Evolutionary conservation across 2,113 vertebrate genomes (phyloP).

Genomic region (Petroica traversi): DNA sequence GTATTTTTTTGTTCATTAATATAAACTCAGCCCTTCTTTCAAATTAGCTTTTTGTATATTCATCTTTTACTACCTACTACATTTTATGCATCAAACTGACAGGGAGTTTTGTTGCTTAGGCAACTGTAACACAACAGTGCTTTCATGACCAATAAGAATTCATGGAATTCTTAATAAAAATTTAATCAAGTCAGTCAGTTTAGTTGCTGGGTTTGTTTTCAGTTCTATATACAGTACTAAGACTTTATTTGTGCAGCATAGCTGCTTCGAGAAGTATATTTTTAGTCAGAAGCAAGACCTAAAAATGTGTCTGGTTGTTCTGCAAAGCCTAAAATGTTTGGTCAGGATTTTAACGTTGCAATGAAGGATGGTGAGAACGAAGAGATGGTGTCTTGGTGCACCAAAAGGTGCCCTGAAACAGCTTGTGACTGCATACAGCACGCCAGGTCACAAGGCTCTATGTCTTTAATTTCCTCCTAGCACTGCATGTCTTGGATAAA

Average conservation of each 20-base stretch:
- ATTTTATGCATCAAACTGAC: not conserved
- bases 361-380: not conserved
- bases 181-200: not conserved
- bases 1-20: not conserved
- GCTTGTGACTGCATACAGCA: not conserved
- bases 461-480: conserved; percentile 36
- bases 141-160: not conserved
- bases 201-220: not conserved
- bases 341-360: not conserved
- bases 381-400: not conserved
- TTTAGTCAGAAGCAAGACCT: not conserved
- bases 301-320: not conserved
- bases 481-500: not conserved
- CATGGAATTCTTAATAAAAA: not conserved
- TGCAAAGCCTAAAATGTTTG: not conserved
- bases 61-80: not conserved
- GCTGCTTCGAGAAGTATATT: not conserved
- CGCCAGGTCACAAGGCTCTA: not conserved
- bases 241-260: not conserved
- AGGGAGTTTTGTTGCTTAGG: not conserved
- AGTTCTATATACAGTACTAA: not conserved
- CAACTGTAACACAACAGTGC: rapidly evolving
- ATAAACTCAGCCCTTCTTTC: not conserved
- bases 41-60: not conserved
- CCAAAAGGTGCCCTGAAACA: not conserved